A percentile compares a stretch with the other conserved stretches of the same genome.
Evolutionary conservation across 2,888 invertebrate species (phyloP).

Genomic region (Dryocosmus kuriphilus): DNA sequence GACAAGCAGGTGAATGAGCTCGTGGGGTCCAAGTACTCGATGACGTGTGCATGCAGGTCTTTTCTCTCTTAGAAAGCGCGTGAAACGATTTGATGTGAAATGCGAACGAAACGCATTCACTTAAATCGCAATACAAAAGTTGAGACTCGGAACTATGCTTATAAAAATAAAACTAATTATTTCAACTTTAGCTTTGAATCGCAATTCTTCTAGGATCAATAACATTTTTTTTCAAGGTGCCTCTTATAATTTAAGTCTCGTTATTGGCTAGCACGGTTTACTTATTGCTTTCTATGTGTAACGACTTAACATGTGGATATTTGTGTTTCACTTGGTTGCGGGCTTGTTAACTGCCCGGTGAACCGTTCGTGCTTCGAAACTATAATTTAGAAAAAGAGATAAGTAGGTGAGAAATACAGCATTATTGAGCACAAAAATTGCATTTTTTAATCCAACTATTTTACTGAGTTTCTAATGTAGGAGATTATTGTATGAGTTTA

Average conservation of each 20-base stretch:
- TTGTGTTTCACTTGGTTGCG: constrained; percentile 35
- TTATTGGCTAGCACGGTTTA: constrained; percentile 47
- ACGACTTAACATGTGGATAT: constrained; percentile 44
- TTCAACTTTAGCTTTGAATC: no score
- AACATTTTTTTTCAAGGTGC: no score
- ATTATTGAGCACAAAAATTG: constrained; percentile 22
- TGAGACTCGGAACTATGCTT: background rate
- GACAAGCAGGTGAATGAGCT: constrained; percentile 36
- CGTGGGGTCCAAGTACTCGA: constrained; percentile 20
- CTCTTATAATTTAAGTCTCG: background rate
- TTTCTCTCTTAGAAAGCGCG: constrained; percentile 41
- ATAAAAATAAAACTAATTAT: no score
- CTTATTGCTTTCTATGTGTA: constrained; percentile 46
- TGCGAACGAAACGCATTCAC: constrained; percentile 37
- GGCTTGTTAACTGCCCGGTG: constrained; percentile 22
- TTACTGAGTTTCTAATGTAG: background rate
- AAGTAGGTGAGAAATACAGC: constrained; percentile 42
- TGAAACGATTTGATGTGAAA: constrained; percentile 34
- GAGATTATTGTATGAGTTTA: no score
- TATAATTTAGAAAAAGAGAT: constrained; percentile 48
- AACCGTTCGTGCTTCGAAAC: constrained; percentile 51
- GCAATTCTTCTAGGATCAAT: no score
- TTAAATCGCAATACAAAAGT: constrained; percentile 23
- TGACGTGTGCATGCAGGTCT: constrained; percentile 25
- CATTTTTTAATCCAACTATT: background rate